phyloP scores from a whole-genome alignment of 2,113 vertebrate species.

The Neogale vison region DNA sequence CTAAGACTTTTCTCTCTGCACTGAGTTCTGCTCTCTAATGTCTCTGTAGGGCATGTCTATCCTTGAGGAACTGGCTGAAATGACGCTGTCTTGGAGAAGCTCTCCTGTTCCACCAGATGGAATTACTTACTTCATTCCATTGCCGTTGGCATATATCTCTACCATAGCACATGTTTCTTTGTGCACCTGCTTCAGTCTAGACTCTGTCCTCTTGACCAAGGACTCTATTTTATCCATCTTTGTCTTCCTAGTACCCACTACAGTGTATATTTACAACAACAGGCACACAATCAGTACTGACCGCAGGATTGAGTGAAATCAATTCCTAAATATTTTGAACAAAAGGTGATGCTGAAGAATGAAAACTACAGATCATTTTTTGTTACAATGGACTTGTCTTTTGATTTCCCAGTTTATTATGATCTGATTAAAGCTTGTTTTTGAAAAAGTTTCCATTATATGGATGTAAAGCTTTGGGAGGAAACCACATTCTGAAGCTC shows the following conservation, averaged over 20 bases:
- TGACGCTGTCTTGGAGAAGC: not conserved
- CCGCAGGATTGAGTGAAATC: slow-evolving; percentile 46
- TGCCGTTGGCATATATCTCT: not conserved
- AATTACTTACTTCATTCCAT: not conserved
- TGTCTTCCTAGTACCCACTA: not conserved
- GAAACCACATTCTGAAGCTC: slow-evolving; percentile 58
- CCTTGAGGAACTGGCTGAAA: not conserved
- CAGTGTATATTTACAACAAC: slow-evolving; percentile 50
- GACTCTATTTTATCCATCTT: slow-evolving; percentile 40
- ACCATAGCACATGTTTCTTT: not conserved
- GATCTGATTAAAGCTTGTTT: slow-evolving; percentile 43
- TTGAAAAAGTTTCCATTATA: not conserved
- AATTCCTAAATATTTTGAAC: slow-evolving; percentile 50
- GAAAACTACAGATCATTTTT: slow-evolving; percentile 36
- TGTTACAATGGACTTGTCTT: not conserved
- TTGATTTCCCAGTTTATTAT: slow-evolving; percentile 27
- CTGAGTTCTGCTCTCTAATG: not conserved
- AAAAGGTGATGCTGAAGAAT: slow-evolving; percentile 15
- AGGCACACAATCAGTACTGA: slow-evolving; percentile 29
- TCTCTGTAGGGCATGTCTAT: not conserved
- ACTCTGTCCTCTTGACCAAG: slow-evolving; percentile 13
- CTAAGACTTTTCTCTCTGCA: not conserved
- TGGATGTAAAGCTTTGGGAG: slow-evolving; percentile 38
- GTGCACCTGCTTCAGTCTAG: not conserved
- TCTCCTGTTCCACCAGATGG: not conserved